A percentile compares a stretch with the other conserved stretches of the same genome.
phyloP scores from a whole-genome alignment of 53 echinoderm and acorn worm species.

The Patiria pectinifera region DNA sequence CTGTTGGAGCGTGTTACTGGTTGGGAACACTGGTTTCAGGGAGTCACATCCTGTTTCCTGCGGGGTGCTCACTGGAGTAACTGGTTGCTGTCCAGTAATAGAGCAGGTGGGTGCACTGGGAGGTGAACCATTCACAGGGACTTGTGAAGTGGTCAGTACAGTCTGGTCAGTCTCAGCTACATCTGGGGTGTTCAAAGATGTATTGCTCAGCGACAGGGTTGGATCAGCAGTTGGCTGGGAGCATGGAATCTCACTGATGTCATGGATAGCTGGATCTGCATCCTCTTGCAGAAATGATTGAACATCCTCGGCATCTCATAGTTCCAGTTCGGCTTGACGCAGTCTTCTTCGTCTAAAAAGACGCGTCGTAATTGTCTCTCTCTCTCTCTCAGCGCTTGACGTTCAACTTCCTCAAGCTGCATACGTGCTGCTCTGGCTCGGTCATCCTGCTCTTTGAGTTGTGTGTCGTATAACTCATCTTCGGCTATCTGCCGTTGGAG shows the following conservation, averaged over 20 bases:
- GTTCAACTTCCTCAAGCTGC: not conserved
- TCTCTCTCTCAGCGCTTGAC: not conserved
- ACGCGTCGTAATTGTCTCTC: not conserved
- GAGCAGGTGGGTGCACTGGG: not conserved
- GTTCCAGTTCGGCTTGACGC: not conserved
- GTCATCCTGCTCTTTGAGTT: not conserved
- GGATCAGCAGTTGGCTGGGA: conserved; percentile 9
- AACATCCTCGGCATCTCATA: not conserved
- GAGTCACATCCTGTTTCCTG: too few relatives aligned
- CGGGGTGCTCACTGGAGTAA: not conserved
- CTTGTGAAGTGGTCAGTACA: not conserved
- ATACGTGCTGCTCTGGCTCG: not conserved
- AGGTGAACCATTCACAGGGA: conserved; percentile 10
- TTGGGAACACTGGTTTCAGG: too few relatives aligned
- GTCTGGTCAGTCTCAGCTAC: not conserved
- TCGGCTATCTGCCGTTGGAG: not conserved
- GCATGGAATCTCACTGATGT: not conserved
- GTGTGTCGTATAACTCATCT: not conserved
- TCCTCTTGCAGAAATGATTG: not conserved
- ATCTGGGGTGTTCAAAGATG: not conserved
- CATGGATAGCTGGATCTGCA: not conserved
- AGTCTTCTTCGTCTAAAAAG: not conserved
- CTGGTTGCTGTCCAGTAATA: not conserved
- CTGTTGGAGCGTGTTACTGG: too few relatives aligned
- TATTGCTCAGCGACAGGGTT: not conserved